A percentile compares a stretch with the other conserved stretches of the same genome.
phyloP scores from a whole-genome alignment of 2,113 vertebrate genomes.

The Phalacrocorax brasilianus region DNA sequence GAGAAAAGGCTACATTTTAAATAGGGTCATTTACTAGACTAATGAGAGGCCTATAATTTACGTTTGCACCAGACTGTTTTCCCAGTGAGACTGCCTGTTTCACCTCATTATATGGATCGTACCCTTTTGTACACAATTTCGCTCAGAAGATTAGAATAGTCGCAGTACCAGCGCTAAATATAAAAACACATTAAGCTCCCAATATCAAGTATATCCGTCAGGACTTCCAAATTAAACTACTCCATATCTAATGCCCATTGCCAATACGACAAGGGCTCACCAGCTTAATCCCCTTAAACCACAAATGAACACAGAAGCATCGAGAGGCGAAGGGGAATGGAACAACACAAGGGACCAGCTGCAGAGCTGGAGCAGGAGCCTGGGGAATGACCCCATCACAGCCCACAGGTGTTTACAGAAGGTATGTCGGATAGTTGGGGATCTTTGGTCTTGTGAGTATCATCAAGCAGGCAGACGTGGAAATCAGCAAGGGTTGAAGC shows the following conservation, averaged over 20 bases:
- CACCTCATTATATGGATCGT: background rate
- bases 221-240: background rate
- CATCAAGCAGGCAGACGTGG: background rate
- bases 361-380: background rate
- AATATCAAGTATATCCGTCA: rapidly evolving
- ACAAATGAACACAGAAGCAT: background rate
- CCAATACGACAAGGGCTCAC: background rate
- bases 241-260: background rate
- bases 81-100: background rate
- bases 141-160: background rate
- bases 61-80: background rate
- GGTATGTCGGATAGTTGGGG: rapidly evolving
- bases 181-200: background rate
- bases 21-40: background rate
- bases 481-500: background rate
- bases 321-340: background rate
- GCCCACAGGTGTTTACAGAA: background rate
- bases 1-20: background rate
- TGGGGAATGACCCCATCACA: rapidly evolving
- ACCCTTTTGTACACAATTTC: background rate
- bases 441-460: no score
- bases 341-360: rapidly evolving
- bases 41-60: background rate
- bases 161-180: background rate
- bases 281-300: background rate